Base-by-base conservation (phyloP, 2,888 invertebrate species). In the Drosophila bunnanda region DNA sequence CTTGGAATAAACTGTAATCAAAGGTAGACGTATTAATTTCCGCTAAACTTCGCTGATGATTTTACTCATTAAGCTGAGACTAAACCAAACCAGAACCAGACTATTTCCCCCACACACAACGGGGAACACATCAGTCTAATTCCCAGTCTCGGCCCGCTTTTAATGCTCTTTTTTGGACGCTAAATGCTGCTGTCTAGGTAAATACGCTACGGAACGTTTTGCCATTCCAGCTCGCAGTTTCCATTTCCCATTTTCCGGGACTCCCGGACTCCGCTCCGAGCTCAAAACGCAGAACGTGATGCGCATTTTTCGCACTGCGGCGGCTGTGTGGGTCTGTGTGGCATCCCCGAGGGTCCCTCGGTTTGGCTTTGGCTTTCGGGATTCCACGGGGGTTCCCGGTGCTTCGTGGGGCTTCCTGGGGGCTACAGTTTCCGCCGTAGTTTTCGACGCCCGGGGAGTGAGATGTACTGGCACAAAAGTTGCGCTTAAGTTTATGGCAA, bases 241-340 rank as follows among this genome's bases (percentile, higher is more conserved):
- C 17, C 36, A 38, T 52, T 48, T 41, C 22, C 53, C 36, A 39
- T 38, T 41, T 46, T 13, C 60, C 73, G 17, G 30, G 10, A 15
- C 48, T 41, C 48, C 43, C 22, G 22, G 22, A 28, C 44, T 28
- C 44, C 44, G 25, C 44, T 28, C n/a, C 73, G 77, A 74, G 72
- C 88, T 70, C 38, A 76, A 54, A 85, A 85, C 89, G 83, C 43
- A 76, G 53, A 80, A 86, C 89, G 86, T 86, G 89, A 89, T 88
- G 89, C 87, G 89, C 86, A 89, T 86, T 89, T 86, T 82, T 86
- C 79, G 87, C 83, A 85, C 41, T 82, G 83, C 85, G 73, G 52
- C 61, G 50, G 48, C 67, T 50, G 41, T 38, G 48, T 32, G 41
- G 30, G 54, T 41, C 55, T 61, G 65, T 44, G 44, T 15, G 39